A percentile compares a stretch with the other conserved stretches of the same genome.
Evolutionary conservation across 1,140 invertebrate genomes (phyloP).

Genomic region (Lordiphosa clarofinis): DNA sequence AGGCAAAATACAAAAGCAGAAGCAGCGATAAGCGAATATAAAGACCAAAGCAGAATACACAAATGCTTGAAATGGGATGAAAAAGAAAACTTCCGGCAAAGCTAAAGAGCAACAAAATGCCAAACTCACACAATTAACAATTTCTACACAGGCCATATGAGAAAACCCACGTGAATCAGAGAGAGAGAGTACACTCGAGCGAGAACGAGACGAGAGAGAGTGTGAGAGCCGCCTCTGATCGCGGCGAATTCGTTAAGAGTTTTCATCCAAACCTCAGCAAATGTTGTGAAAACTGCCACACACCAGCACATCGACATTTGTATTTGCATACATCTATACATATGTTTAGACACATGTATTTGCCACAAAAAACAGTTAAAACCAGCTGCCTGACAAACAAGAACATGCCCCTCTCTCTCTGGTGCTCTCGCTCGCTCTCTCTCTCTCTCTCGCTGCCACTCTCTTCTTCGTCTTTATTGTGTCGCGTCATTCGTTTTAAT

Average conservation of each 20-base stretch:
- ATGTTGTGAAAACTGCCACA: constrained; percentile 37
- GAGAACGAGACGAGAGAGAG: constrained; percentile 15
- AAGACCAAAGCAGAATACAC: constrained; percentile 34
- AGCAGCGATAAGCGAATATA: constrained; percentile 51
- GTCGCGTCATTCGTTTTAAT: constrained; percentile 50
- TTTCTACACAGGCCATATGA: constrained; percentile 29
- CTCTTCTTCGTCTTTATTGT: constrained; percentile 26
- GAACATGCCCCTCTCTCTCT: constrained; percentile 13
- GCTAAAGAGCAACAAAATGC: constrained; percentile 57
- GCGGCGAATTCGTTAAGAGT: constrained; percentile 67
- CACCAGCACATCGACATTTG: constrained; percentile 15
- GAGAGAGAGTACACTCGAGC: constrained; percentile 11
- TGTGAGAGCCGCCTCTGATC: constrained; percentile 38
- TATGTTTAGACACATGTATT: constrained; percentile 14
- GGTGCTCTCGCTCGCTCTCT: constrained; percentile 11
- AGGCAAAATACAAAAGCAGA: constrained; percentile 36
- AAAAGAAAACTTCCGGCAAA: constrained; percentile 75
- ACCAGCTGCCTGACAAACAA: neutral
- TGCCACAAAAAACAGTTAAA: too few species aligned
- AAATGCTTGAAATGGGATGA: constrained; percentile 46
- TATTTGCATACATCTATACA: constrained; percentile 23
- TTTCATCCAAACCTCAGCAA: constrained; percentile 28
- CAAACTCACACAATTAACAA: constrained; percentile 30
- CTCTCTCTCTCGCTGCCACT: constrained; percentile 44
- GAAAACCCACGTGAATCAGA: constrained; percentile 74